A percentile compares a stretch with the other conserved stretches of the same genome.
Conservation (phyloP, 2,797 vertebrate genomes). For the Echiichthys vipera region DNA sequence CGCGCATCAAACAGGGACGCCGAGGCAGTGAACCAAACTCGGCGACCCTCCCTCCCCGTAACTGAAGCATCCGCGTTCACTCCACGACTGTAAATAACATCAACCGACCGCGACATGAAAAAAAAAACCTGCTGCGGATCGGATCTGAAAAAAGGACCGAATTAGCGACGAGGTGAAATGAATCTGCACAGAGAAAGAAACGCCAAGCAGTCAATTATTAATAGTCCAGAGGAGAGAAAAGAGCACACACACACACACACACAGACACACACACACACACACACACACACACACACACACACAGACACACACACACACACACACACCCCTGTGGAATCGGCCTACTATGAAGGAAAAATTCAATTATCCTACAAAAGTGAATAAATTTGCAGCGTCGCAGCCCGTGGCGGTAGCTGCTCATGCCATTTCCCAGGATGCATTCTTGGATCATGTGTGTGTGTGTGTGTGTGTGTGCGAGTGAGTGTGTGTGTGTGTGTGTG, state of each 20-base stretch:
- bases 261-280: slow-evolving; percentile 1
- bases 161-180: slow-evolving; percentile 67
- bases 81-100: slow-evolving; percentile 73
- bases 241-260: neutral
- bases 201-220: slow-evolving; percentile 70
- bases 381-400: slow-evolving; percentile 79
- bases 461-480: too few species aligned
- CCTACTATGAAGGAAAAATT: slow-evolving; percentile 83
- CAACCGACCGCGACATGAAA: slow-evolving; percentile 44
- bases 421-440: slow-evolving; percentile 73
- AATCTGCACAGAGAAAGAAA: slow-evolving; percentile 51
- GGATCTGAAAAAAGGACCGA: slow-evolving; percentile 57
- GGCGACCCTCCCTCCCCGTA: slow-evolving; percentile 19
- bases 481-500: too few species aligned
- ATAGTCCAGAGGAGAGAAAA: slow-evolving; percentile 59
- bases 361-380: slow-evolving; percentile 86
- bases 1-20: slow-evolving; percentile 54
- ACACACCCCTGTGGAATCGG: slow-evolving; percentile 64
- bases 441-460: slow-evolving; percentile 44
- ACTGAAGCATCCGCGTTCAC: neutral
- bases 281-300: neutral
- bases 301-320: slow-evolving; percentile 7
- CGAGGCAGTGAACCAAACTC: slow-evolving; percentile 52
- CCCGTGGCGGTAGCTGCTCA: slow-evolving; percentile 69
- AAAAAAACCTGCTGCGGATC: slow-evolving; percentile 33